These are phyloP conservation scores for Brienomyrus longianalis DNA, from an alignment of 2,113 vertebrate species.

Conservation along the genomic window DNA sequence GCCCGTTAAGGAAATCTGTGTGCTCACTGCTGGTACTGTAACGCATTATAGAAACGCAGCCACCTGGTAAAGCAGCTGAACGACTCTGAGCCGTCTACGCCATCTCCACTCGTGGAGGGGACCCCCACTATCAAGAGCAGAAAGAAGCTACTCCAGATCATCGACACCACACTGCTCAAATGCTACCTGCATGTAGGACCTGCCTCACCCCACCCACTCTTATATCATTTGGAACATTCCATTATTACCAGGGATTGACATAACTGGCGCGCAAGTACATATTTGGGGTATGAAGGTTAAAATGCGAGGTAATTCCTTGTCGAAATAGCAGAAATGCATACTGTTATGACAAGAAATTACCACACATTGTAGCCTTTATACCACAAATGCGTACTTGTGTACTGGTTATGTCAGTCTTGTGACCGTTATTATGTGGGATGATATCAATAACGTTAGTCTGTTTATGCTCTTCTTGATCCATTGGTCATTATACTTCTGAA, in stretches of 20 bases:
- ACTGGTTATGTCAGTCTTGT: neutral
- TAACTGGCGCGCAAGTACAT: neutral
- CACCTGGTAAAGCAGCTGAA: conserved; percentile 93
- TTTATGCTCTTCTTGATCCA: neutral
- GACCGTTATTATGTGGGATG: neutral
- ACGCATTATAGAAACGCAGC: conserved; percentile 77
- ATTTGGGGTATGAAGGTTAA: neutral
- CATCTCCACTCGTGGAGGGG: conserved; percentile 91
- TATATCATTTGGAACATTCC: neutral
- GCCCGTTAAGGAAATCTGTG: neutral
- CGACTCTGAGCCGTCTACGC: conserved; percentile 85
- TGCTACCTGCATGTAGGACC: conserved; percentile 90
- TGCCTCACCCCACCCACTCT: neutral
- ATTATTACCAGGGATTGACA: neutral
- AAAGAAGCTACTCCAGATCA: conserved; percentile 94
- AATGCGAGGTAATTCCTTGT: neutral
- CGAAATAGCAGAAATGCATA: neutral
- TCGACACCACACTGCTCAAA: conserved; percentile 91
- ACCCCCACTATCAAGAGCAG: conserved; percentile 95
- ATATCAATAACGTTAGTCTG: neutral
- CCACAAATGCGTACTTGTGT: neutral
- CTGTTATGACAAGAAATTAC: neutral
- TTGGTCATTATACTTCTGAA: neutral
- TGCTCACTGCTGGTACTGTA: neutral
- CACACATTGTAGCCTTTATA: neutral